Evolutionary conservation across 2,888 invertebrate genomes (phyloP), one percentile per base, ranked within the genome.

Genomic region (Scaptomyza flava): DNA sequence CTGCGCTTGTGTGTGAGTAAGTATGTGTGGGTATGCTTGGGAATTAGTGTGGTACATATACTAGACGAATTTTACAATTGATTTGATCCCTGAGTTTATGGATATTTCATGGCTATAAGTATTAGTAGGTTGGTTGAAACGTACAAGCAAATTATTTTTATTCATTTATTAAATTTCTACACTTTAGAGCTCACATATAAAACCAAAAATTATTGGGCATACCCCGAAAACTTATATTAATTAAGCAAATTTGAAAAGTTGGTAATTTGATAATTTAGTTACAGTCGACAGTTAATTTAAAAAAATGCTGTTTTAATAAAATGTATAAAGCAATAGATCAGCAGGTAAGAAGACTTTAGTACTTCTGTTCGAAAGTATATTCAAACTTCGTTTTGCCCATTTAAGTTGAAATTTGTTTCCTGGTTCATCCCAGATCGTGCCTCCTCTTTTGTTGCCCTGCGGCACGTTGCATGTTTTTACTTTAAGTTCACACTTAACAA

Each of bases 401-500:
- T 27, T 9, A n/a, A 36, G 43, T 6, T 48, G 20, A 14, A 17
- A 12, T 36, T 20, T 20, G 14, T 38, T 30, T 6, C 42, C 11
- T 53, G 20, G 23, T 6, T 33, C 23, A 33, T 72, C 31, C 23
- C 48, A 41, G 51, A 41, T 64, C 34, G 31, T 52, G 56, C 9
- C 47, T 57, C 43, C 56, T 63, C 38, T 52, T 62, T 31, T 42
- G 62, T 46, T 59, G 50, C 45, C 56, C 62, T 79, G 59, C 50
- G 76, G 79, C 76, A 75, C 79, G 79, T 76, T 79, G 76, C 76
- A 60, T 79, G 76, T 66, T 76, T 59, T 56, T 61, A 57, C 77
- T 46, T 31, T 48, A 71, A 77, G 67, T 77, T 77, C 77, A 62
- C 77, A 80, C 77, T 79, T 71, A 79, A 79, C 80, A 76, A 77